A percentile compares a stretch with the other conserved stretches of the same genome.
Conservation (phyloP, 2,888 invertebrate species). For the Camptogramma bilineatum region DNA sequence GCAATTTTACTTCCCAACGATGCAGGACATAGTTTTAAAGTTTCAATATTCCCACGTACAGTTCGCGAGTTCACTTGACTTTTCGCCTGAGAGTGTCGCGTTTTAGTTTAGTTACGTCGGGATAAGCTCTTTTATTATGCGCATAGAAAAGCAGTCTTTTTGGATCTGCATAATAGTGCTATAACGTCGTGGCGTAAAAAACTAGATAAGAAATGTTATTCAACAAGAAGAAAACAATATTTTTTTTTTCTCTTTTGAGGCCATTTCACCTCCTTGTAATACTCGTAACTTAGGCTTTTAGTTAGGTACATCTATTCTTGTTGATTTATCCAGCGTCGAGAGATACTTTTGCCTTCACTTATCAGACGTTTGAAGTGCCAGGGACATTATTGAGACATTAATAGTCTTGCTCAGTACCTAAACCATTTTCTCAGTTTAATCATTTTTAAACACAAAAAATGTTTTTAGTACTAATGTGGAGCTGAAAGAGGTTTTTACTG, state of each 20-base stretch:
- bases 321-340: too few relatives aligned
- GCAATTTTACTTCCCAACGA: constrained; percentile 29
- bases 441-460: too few relatives aligned
- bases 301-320: too few relatives aligned
- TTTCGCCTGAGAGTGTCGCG: background rate
- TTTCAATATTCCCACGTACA: constrained; percentile 33
- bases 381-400: background rate
- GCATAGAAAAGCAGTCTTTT: constrained; percentile 31
- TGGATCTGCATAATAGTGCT: constrained; percentile 13
- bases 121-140: constrained; percentile 22
- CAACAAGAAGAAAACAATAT: background rate
- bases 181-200: too few relatives aligned
- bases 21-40: constrained; percentile 29
- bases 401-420: too few relatives aligned
- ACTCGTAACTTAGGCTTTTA: too few relatives aligned
- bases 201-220: background rate
- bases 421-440: too few relatives aligned
- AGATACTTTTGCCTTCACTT: too few relatives aligned
- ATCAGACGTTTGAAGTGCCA: background rate
- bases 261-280: background rate
- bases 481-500: too few relatives aligned
- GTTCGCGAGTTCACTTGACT: constrained; percentile 20
- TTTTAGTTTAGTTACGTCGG: constrained; percentile 8
- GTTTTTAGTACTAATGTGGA: too few relatives aligned
- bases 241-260: background rate